Evolutionary conservation across 2,797 vertebrate species (phyloP).

Genomic region (Alauda arvensis): DNA sequence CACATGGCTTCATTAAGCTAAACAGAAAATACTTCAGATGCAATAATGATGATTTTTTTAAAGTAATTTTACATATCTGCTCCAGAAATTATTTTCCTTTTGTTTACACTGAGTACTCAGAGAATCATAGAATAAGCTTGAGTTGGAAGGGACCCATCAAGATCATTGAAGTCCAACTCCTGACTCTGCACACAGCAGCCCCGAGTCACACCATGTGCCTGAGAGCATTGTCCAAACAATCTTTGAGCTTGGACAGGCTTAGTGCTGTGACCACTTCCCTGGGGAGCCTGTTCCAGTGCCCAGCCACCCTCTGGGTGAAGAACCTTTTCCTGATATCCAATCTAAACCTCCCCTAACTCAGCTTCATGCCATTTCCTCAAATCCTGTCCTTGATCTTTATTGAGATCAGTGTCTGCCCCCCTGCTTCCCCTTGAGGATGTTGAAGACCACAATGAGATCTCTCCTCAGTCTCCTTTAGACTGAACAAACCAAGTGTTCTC

Average conservation of each 20-base stretch:
- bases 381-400: background rate
- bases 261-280: background rate
- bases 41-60: fast-evolving
- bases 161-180: background rate
- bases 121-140: background rate
- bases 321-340: background rate
- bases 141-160: background rate
- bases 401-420: background rate
- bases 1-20: background rate
- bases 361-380: background rate
- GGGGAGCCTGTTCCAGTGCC: background rate
- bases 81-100: background rate
- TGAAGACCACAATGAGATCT: background rate
- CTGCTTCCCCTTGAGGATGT: background rate
- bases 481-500: background rate
- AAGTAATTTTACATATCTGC: background rate
- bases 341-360: background rate
- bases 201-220: background rate
- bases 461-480: background rate
- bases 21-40: background rate
- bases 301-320: fast-evolving
- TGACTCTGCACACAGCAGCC: too few relatives aligned
- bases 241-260: background rate
- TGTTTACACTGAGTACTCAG: background rate
- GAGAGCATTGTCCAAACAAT: background rate